Percentiles rank a stretch among this genome's conserved stretches.
These are phyloP conservation scores for Seriola aureovittata DNA, from an alignment of 2,113 vertebrate genomes.

Conservation along the genomic window DNA sequence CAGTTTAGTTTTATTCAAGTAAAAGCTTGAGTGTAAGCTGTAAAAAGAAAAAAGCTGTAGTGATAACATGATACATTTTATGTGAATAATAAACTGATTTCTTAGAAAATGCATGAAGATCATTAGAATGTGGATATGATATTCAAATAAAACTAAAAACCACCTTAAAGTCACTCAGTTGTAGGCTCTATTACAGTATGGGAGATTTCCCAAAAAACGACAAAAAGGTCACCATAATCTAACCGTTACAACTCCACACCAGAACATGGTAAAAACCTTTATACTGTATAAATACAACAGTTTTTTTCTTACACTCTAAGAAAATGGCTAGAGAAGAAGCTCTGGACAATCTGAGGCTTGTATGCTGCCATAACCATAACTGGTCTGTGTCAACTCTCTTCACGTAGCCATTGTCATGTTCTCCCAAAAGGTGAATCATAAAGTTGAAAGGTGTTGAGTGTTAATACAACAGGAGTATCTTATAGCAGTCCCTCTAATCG, in stretches of 20 bases:
- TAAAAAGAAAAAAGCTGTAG: neutral
- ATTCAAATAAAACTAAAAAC: neutral
- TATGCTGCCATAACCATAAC: neutral
- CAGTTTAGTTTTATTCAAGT: too few species aligned
- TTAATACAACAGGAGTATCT: neutral
- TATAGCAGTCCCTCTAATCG: neutral
- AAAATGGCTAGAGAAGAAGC: neutral
- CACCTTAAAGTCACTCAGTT: neutral
- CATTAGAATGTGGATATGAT: too few species aligned
- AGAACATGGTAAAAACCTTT: neutral
- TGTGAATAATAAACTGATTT: neutral
- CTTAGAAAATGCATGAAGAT: neutral
- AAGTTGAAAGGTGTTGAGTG: neutral
- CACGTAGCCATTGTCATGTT: too few species aligned
- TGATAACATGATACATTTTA: neutral
- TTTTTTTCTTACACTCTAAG: neutral
- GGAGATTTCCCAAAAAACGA: neutral
- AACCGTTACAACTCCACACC: neutral
- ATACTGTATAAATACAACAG: neutral
- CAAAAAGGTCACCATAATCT: neutral
- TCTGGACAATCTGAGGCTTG: too few species aligned
- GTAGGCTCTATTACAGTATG: neutral
- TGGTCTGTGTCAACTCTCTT: neutral
- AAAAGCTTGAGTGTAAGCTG: too few species aligned
- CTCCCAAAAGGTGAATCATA: too few species aligned